Percentiles rank a stretch among this genome's conserved stretches.
These are phyloP conservation scores for Thumatha senex DNA, from an alignment of 2,888 invertebrate genomes.

Conservation along the genomic window DNA sequence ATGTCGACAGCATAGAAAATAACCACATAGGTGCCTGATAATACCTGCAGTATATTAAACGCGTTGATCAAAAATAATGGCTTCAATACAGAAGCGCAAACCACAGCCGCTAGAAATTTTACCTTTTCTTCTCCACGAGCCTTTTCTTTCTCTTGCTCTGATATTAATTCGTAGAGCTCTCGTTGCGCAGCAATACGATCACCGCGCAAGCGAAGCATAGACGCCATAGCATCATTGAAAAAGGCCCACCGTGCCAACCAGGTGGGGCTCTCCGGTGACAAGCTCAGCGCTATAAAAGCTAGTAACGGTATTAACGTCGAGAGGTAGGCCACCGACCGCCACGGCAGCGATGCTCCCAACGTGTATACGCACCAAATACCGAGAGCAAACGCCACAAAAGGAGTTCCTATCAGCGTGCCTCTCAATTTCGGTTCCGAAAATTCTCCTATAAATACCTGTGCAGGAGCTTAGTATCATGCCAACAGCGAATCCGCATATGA, in stretches of 20 bases:
- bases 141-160: conserved; percentile 84
- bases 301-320: conserved; percentile 84
- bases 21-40: conserved; percentile 90
- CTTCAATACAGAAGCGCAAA: conserved; percentile 86
- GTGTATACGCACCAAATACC: conserved; percentile 90
- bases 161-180: conserved; percentile 85
- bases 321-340: conserved; percentile 87
- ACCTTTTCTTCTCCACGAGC: conserved; percentile 68
- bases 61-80: conserved; percentile 88
- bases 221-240: conserved; percentile 80
- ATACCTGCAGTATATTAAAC: conserved; percentile 88
- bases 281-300: conserved; percentile 84
- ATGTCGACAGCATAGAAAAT: conserved; percentile 92
- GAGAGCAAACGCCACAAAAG: conserved; percentile 88
- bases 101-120: conserved; percentile 80
- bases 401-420: conserved; percentile 86
- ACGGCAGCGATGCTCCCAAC: conserved; percentile 86
- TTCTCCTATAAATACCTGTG: conserved; percentile 89
- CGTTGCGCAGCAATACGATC: conserved; percentile 82
- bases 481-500: conserved; percentile 88
- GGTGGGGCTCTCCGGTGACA: conserved; percentile 89
- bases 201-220: conserved; percentile 85
- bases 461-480: conserved; percentile 89
- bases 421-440: conserved; percentile 88
- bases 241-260: conserved; percentile 87